Base-by-base conservation (phyloP, 1,140 invertebrate genomes). In the Procambarus clarkii region DNA sequence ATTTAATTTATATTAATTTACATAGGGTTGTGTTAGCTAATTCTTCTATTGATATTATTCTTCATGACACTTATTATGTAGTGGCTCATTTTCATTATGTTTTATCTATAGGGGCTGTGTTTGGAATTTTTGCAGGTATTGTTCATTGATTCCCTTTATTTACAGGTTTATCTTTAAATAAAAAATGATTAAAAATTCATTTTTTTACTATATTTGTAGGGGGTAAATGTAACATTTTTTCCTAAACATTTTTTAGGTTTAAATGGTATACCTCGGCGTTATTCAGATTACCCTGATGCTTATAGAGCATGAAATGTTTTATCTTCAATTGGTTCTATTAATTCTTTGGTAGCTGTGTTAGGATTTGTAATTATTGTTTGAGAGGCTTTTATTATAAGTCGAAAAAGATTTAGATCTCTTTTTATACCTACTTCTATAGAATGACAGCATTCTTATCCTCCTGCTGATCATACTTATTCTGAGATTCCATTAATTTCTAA, bases 221-320 rank as follows among this genome's bases (percentile, higher is more conserved):
- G 74, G 91, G 78, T 77, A 92, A 92, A n/a, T 82, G 45, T 92
- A 8, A 88, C 96, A n/a, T 97, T 97, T 94, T 97, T 97, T 69
- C 96, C 96, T 44, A 96, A 97, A 95, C 96, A 97, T 95, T 97
- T 97, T 94, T 95, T 97, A 95, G 96, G 96, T 45, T 94, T 97
- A 95, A 95, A 95, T 74, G 96, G 96, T 1, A 97, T 97, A 95
- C 97, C 97, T 69, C 96, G 96, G 84, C 96, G 96, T 69, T 96
- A 96, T 93, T 96, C 96, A 60, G 96, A 97, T 94, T 97, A 97
- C 92, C 96, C 96, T 8, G 96, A 97, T 95, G 94, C 94, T 86
- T 97, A 95, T 94, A 94, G 94, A 86, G 92, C 94, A 92, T 97
- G 96, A 96, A 82, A 82, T 3, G 48, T 86, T 78, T 44, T 86